These are phyloP conservation scores for Drosophila murphyi DNA, from an alignment of 1,140 invertebrate genomes.

Conservation along the genomic window DNA sequence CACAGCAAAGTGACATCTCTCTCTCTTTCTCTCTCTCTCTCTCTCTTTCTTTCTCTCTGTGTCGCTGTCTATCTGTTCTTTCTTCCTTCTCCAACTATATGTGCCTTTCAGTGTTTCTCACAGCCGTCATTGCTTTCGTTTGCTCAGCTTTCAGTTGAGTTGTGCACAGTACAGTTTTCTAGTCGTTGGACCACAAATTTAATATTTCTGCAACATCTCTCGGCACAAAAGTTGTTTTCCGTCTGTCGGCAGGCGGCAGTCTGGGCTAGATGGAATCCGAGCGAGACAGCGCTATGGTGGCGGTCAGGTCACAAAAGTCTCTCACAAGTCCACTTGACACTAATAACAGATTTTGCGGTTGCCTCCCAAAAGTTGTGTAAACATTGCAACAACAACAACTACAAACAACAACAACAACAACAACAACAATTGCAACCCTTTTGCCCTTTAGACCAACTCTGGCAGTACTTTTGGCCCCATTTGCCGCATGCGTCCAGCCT, in stretches of 20 bases:
- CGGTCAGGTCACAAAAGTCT: conserved; percentile 67
- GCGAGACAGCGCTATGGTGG: background rate
- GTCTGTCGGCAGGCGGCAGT: too few relatives aligned
- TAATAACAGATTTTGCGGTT: conserved; percentile 79
- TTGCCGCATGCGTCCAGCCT: conserved; percentile 32
- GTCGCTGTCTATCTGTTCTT: too few relatives aligned
- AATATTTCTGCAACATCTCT: conserved; percentile 67
- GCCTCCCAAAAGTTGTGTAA: conserved; percentile 73
- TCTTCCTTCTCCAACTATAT: too few relatives aligned
- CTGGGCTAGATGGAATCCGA: background rate
- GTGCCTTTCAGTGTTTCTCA: too few relatives aligned
- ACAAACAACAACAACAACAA: background rate
- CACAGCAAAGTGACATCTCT: background rate
- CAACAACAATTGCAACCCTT: background rate
- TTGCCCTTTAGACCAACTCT: background rate
- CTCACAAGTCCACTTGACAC: conserved; percentile 76
- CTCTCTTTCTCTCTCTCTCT: background rate
- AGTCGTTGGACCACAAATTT: conserved; percentile 46
- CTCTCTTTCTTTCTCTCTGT: background rate
- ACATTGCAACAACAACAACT: conserved; percentile 48
- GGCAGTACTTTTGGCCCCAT: background rate
- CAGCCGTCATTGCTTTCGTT: background rate
- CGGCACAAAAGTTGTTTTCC: conserved; percentile 44
- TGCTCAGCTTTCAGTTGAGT: conserved; percentile 3
- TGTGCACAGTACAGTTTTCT: background rate